A percentile compares a stretch with the other conserved stretches of the same genome.
Evolutionary conservation across 2,888 invertebrate genomes (phyloP).

Genomic region (Mechanitis mazaeus): DNA sequence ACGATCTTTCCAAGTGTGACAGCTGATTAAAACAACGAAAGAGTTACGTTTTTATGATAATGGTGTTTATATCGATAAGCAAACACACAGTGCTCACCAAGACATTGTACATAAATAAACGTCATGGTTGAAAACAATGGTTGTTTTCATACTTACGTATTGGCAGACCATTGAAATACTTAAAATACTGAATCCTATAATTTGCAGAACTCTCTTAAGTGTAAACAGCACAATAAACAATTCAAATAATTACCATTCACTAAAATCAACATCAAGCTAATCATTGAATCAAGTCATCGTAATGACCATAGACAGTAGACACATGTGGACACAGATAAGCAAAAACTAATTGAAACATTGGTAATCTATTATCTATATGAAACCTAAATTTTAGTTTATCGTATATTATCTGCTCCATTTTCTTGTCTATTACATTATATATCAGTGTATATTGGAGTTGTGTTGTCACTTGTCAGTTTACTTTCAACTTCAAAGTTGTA

Average conservation of each 20-base stretch:
- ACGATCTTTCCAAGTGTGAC: background rate
- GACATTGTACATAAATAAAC: constrained; percentile 6
- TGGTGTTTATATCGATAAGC: constrained; percentile 4
- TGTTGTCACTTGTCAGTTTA: constrained; percentile 7
- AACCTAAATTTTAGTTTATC: background rate
- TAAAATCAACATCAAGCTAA: constrained; percentile 3
- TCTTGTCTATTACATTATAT: background rate
- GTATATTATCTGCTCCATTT: background rate
- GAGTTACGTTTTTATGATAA: background rate
- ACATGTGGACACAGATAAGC: background rate
- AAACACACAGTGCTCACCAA: constrained; percentile 2
- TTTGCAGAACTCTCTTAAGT: background rate
- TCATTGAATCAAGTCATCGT: constrained; percentile 6
- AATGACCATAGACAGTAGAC: constrained; percentile 1
- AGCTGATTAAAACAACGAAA: background rate
- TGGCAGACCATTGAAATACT: background rate
- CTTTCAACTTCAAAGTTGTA: background rate
- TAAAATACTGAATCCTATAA: background rate
- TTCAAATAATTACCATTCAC: constrained; percentile 5
- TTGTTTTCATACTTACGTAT: constrained; percentile 5
- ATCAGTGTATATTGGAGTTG: background rate
- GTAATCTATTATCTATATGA: background rate
- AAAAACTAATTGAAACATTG: background rate
- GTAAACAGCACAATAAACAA: constrained; percentile 4
- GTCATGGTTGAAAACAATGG: constrained; percentile 4